A percentile compares a stretch with the other conserved stretches of the same genome.
Conservation (phyloP, 2,113 vertebrate genomes). For the Galeopterus variegatus region DNA sequence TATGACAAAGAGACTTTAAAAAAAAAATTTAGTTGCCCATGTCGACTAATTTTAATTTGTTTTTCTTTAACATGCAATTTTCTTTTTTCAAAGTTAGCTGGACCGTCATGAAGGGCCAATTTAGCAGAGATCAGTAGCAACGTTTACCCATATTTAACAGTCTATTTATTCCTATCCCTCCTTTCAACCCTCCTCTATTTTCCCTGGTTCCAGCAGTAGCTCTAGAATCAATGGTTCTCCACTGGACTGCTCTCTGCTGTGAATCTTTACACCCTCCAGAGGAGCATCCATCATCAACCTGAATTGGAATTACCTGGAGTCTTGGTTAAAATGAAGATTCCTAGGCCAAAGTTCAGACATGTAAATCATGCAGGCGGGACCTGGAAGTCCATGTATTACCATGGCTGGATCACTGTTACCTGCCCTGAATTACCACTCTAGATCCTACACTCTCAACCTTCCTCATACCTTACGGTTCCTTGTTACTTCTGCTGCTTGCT, state of each 20-base stretch:
- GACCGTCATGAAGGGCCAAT: neutral
- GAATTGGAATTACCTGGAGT: neutral
- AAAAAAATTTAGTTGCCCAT: neutral
- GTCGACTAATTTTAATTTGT: slow-evolving; percentile 11
- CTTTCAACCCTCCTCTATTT: too few relatives aligned
- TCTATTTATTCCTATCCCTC: neutral
- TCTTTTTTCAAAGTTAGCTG: neutral
- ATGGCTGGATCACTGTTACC: neutral
- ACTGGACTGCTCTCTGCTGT: neutral
- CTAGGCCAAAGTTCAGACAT: neutral
- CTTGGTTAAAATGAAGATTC: neutral
- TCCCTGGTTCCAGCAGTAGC: neutral
- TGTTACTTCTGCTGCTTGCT: neutral
- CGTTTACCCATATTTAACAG: neutral
- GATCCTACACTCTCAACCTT: neutral
- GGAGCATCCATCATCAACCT: neutral
- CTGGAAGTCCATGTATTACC: neutral
- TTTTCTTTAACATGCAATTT: neutral
- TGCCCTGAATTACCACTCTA: neutral
- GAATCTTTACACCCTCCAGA: neutral
- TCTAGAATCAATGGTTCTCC: neutral
- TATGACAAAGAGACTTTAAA: neutral
- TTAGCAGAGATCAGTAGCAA: too few relatives aligned
- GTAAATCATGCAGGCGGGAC: neutral
- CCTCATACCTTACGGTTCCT: neutral